These are phyloP conservation scores for Ptiloglossa arizonensis DNA, from an alignment of 1,140 invertebrate species.

Conservation along the genomic window DNA sequence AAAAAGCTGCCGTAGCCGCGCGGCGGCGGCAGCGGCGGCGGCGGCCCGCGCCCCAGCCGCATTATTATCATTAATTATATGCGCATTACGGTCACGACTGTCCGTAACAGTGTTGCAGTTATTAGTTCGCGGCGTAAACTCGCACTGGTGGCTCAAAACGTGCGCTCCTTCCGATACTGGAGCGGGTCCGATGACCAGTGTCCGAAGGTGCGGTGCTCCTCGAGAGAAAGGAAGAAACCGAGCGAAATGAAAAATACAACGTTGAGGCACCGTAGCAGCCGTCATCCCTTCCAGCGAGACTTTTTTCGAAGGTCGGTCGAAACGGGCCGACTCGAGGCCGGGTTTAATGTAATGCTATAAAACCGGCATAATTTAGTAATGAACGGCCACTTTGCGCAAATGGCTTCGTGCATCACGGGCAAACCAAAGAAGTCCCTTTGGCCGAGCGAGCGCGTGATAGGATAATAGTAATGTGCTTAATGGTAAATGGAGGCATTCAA, in stretches of 20 bases:
- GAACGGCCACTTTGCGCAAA: conserved; percentile 81
- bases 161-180: too few species aligned
- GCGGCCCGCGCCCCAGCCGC: conserved; percentile 39
- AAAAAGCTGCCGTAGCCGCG: conserved; percentile 48
- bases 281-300: conserved; percentile 35
- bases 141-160: too few species aligned
- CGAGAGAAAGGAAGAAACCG: conserved; percentile 5
- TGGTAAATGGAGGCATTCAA: conserved; percentile 82
- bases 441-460: conserved; percentile 77
- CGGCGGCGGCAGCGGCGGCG: neutral
- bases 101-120: conserved; percentile 62
- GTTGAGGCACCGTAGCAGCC: conserved; percentile 19
- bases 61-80: conserved; percentile 70
- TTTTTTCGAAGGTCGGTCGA: conserved; percentile 69
- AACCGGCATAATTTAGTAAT: conserved; percentile 81
- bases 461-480: conserved; percentile 83
- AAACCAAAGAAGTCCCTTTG: conserved; percentile 78
- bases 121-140: conserved; percentile 35
- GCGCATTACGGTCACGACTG: conserved; percentile 61
- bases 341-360: conserved; percentile 78
- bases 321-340: conserved; percentile 49
- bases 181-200: too few species aligned
- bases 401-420: conserved; percentile 77
- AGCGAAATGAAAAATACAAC: conserved; percentile 43
- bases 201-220: too few species aligned